Percentiles rank a stretch among this genome's conserved stretches.
phyloP scores from a whole-genome alignment of 2,797 vertebrate genomes.

The Podarcis lilfordi region DNA sequence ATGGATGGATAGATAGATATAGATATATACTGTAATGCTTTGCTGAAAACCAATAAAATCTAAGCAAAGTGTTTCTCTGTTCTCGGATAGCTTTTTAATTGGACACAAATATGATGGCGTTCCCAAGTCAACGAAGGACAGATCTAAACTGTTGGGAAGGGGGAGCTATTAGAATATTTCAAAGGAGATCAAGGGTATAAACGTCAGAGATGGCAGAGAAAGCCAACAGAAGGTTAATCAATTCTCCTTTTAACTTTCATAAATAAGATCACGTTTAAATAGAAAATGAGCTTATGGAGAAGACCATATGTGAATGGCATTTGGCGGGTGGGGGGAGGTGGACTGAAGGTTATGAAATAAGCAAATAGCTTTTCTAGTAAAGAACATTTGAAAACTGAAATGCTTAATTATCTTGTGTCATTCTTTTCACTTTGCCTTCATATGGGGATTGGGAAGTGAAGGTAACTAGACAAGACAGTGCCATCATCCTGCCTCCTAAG shows the following conservation, averaged over 20 bases:
- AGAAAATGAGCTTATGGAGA: slow-evolving; percentile 40
- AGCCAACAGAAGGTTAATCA: slow-evolving; percentile 68
- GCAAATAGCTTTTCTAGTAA: slow-evolving; percentile 19
- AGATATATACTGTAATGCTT: not conserved
- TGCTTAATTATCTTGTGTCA: not conserved
- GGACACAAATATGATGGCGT: not conserved
- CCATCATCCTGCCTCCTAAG: not conserved
- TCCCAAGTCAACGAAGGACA: slow-evolving; percentile 15
- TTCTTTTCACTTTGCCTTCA: not conserved
- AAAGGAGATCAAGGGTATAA: slow-evolving; percentile 56
- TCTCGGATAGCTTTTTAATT: slow-evolving; percentile 13
- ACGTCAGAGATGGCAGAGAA: slow-evolving; percentile 52
- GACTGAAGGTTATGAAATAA: slow-evolving; percentile 18
- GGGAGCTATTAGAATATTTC: slow-evolving; percentile 35
- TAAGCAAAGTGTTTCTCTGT: slow-evolving; percentile 22
- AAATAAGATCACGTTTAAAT: slow-evolving; percentile 62
- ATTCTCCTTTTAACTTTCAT: slow-evolving; percentile 63
- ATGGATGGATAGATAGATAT: no score
- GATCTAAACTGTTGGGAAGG: slow-evolving; percentile 30
- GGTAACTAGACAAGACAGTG: not conserved
- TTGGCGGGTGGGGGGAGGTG: not conserved
- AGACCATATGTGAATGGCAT: slow-evolving; percentile 29
- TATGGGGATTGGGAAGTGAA: not conserved
- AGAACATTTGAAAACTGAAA: not conserved
- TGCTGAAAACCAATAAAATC: slow-evolving; percentile 31